A percentile compares a stretch with the other conserved stretches of the same genome.
Evolutionary conservation across 1,140 invertebrate species (phyloP).

Genomic region (Macrobrachium nipponense): DNA sequence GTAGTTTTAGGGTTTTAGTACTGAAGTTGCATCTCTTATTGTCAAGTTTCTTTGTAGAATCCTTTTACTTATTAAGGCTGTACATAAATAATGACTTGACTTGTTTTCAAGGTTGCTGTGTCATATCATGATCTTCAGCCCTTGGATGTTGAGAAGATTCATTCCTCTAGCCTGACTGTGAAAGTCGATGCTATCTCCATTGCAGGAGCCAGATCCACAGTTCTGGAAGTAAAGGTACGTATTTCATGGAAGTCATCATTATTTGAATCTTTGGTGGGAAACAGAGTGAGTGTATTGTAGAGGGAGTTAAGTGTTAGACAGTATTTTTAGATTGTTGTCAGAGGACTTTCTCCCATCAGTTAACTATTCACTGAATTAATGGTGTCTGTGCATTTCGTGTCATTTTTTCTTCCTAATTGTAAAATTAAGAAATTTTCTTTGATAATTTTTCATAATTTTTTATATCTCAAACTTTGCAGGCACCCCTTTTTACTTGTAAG

Average conservation of each 20-base stretch:
- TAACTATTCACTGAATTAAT: background rate
- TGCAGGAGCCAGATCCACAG: slow-evolving; percentile 27
- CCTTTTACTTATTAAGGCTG: background rate
- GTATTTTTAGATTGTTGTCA: background rate
- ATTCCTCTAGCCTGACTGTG: slow-evolving; percentile 57
- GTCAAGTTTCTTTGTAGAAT: too few species aligned
- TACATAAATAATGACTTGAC: background rate
- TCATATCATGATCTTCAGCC: slow-evolving; percentile 63
- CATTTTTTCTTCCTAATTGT: background rate
- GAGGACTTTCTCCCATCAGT: background rate
- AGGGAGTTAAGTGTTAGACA: background rate
- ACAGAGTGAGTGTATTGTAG: background rate
- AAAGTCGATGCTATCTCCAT: slow-evolving; percentile 46
- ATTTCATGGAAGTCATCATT: background rate
- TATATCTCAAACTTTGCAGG: background rate
- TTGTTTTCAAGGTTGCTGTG: slow-evolving; percentile 52
- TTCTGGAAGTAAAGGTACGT: slow-evolving; percentile 56
- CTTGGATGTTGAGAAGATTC: slow-evolving; percentile 48
- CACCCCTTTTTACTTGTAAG: background rate
- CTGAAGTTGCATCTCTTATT: too few species aligned
- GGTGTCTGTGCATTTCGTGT: too few species aligned
- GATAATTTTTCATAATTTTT: background rate
- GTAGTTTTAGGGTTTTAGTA: too few species aligned
- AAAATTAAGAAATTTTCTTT: background rate
- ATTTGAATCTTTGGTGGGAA: background rate